Evolutionary conservation across 2,113 vertebrate species (phyloP).

Genomic region (Bucco capensis): DNA sequence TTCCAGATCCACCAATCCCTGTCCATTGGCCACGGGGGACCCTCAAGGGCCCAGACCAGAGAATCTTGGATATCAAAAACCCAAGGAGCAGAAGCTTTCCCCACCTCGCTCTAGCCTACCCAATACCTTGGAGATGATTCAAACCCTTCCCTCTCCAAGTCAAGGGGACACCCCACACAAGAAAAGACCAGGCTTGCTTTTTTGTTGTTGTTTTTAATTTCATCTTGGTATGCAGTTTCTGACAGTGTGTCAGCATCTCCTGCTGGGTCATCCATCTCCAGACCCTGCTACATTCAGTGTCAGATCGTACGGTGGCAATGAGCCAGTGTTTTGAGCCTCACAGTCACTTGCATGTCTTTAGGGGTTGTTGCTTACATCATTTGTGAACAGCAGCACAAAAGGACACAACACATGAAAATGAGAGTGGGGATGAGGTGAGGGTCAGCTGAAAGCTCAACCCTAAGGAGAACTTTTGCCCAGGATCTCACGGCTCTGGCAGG

Average conservation of each 20-base stretch:
- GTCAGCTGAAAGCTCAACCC: not conserved
- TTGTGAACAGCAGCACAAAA: conserved; percentile 69
- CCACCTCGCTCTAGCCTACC: not conserved
- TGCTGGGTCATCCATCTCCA: not conserved
- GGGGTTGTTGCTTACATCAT: conserved; percentile 6
- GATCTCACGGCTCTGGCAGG: not conserved
- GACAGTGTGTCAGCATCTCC: conserved; percentile 43
- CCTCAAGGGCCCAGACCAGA: not conserved
- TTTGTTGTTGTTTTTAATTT: conserved; percentile 45
- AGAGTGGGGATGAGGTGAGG: conserved; percentile 23
- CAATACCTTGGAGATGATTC: not conserved
- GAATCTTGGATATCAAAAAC: not conserved
- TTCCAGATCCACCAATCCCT: not conserved
- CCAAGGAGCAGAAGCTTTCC: not conserved
- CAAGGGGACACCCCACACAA: not conserved
- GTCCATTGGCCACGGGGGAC: not conserved
- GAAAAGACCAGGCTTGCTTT: conserved; percentile 17
- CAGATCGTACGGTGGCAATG: not conserved
- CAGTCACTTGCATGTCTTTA: not conserved
- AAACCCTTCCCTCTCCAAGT: not conserved
- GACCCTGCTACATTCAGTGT: conserved; percentile 54
- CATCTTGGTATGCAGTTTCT: conserved; percentile 23
- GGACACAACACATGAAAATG: conserved; percentile 57
- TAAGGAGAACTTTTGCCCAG: not conserved
- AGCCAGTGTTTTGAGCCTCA: not conserved